Percentiles rank a stretch among this genome's conserved stretches.
Evolutionary conservation across 1,140 invertebrate genomes (phyloP).

Genomic region (Pantala flavescens): DNA sequence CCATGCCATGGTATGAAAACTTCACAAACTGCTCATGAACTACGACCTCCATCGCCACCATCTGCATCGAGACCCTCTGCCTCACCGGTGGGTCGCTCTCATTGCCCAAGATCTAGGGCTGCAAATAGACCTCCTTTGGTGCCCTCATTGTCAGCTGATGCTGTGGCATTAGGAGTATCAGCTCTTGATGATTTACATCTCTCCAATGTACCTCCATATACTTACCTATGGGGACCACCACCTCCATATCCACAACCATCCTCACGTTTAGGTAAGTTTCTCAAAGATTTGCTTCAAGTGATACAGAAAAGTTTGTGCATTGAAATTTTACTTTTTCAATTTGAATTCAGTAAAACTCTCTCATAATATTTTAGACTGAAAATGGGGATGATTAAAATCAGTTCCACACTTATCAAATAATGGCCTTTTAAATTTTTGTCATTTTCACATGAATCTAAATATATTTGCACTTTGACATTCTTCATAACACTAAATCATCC

Average conservation of each 20-base stretch:
- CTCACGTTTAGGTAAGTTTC: slow-evolving; percentile 21
- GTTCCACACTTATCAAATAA: too few species aligned
- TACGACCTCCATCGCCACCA: background rate
- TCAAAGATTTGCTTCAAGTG: too few species aligned
- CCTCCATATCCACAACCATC: slow-evolving; percentile 59
- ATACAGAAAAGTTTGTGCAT: too few species aligned
- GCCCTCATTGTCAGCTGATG: background rate
- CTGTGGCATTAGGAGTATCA: background rate
- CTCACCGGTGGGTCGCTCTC: background rate
- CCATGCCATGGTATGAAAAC: slow-evolving; percentile 1
- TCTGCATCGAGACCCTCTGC: background rate
- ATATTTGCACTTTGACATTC: too few species aligned
- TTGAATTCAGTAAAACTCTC: too few species aligned
- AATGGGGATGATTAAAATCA: too few species aligned
- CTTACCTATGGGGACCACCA: slow-evolving; percentile 55
- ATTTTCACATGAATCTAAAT: too few species aligned
- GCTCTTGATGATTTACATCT: background rate
- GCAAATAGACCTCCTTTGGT: background rate
- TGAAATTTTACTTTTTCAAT: too few species aligned
- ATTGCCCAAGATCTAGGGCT: background rate
- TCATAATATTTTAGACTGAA: too few species aligned
- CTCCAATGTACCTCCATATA: background rate
- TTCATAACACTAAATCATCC: too few species aligned
- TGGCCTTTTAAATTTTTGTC: too few species aligned
- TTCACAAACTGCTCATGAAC: background rate